phyloP scores from a whole-genome alignment of 2,113 vertebrate genomes.

The Prinia subflava region DNA sequence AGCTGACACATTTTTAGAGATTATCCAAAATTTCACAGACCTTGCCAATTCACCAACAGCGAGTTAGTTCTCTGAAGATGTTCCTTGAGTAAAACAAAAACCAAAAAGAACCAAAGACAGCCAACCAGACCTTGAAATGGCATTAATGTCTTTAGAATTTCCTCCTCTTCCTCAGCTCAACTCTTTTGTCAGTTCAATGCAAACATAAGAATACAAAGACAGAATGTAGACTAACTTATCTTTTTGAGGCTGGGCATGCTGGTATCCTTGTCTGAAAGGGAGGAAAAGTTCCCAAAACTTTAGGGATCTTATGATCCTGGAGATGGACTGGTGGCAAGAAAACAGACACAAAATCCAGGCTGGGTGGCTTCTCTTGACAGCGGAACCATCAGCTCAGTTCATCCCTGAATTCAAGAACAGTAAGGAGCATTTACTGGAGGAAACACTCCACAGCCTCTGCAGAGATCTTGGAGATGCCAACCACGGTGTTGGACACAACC shows the following conservation, averaged over 20 bases:
- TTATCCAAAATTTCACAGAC: background rate
- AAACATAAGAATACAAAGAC: background rate
- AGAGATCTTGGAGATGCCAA: background rate
- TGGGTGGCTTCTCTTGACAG: background rate
- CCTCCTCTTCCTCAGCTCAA: background rate
- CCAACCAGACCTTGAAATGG: background rate
- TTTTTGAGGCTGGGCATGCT: background rate
- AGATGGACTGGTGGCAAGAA: background rate
- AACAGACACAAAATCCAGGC: background rate
- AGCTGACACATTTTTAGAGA: background rate
- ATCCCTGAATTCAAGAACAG: background rate
- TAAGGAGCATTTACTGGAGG: background rate
- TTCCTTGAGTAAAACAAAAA: background rate
- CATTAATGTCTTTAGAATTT: background rate
- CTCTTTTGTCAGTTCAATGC: background rate
- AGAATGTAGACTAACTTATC: background rate
- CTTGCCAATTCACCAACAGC: background rate
- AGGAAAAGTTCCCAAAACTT: background rate
- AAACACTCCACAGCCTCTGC: background rate
- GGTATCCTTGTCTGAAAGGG: background rate
- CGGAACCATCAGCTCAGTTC: background rate
- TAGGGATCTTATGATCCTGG: background rate
- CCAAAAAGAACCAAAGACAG: background rate
- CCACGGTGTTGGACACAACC: background rate
- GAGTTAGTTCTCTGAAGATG: background rate